phyloP scores from a whole-genome alignment of 35 echinoderm and acorn worm genomes.

The Apostichopus japonicus region DNA sequence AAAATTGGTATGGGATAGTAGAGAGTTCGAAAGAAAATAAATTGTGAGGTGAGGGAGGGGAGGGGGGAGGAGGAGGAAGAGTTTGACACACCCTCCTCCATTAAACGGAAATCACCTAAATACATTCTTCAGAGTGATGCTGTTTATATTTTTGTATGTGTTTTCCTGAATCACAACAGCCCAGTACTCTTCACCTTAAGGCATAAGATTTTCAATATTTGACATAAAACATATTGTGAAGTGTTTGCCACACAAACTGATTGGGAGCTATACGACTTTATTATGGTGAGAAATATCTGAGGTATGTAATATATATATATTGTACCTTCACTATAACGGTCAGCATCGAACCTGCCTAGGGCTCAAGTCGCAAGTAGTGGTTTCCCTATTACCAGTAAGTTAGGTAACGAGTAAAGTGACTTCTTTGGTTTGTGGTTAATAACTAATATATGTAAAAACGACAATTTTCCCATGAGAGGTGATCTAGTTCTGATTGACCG shows the following conservation, averaged over 20 bases:
- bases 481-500: neutral
- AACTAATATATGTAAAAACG: neutral
- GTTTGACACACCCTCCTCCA: neutral
- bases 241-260: neutral
- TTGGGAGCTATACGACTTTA: neutral
- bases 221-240: neutral
- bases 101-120: neutral
- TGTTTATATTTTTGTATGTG: no score
- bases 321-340: neutral
- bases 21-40: no score
- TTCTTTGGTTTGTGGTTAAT: slow-evolving; percentile 11
- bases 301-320: neutral
- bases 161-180: no score
- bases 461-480: slow-evolving; percentile 23
- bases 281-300: neutral
- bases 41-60: no score
- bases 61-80: neutral
- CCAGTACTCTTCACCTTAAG: no score
- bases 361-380: neutral
- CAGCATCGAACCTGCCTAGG: neutral
- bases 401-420: neutral
- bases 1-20: no score
- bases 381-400: neutral
- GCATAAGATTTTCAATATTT: neutral
- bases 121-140: neutral